Percentiles rank a stretch among this genome's conserved stretches.
Evolutionary conservation across 2,888 invertebrate genomes (phyloP).

Genomic region (Linnaemya vulpina): DNA sequence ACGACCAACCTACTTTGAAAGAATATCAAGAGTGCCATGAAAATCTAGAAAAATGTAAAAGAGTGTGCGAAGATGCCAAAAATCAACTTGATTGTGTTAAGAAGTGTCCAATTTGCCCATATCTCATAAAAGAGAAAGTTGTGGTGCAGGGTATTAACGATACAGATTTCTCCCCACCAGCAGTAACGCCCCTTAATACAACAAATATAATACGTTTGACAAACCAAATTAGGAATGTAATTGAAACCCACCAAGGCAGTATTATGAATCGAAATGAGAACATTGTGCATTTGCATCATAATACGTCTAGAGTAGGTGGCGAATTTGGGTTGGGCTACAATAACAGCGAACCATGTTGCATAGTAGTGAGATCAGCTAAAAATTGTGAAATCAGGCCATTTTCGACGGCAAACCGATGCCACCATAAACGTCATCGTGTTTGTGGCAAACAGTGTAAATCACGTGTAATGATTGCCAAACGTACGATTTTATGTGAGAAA

Average conservation of each 20-base stretch:
- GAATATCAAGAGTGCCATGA: slow-evolving; percentile 77
- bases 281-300: slow-evolving; percentile 78
- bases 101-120: slow-evolving; percentile 78
- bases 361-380: slow-evolving; percentile 75
- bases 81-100: slow-evolving; percentile 68
- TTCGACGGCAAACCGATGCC: slow-evolving; percentile 59
- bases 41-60: slow-evolving; percentile 75
- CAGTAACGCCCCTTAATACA: slow-evolving; percentile 74
- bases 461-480: slow-evolving; percentile 77
- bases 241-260: slow-evolving; percentile 75
- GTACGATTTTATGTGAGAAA: slow-evolving; percentile 73
- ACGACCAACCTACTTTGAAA: slow-evolving; percentile 78
- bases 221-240: slow-evolving; percentile 79
- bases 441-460: slow-evolving; percentile 80
- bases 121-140: slow-evolving; percentile 76
- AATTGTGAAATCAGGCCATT: slow-evolving; percentile 73
- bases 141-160: slow-evolving; percentile 80
- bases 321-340: slow-evolving; percentile 80
- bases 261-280: slow-evolving; percentile 77
- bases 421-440: slow-evolving; percentile 76
- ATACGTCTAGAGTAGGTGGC: slow-evolving; percentile 79
- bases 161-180: slow-evolving; percentile 73
- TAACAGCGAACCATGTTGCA: slow-evolving; percentile 80
- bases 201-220: slow-evolving; percentile 79
- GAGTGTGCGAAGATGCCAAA: slow-evolving; percentile 66